Conservation (phyloP, 1,140 invertebrate genomes). For the Drosophila repleta region DNA sequence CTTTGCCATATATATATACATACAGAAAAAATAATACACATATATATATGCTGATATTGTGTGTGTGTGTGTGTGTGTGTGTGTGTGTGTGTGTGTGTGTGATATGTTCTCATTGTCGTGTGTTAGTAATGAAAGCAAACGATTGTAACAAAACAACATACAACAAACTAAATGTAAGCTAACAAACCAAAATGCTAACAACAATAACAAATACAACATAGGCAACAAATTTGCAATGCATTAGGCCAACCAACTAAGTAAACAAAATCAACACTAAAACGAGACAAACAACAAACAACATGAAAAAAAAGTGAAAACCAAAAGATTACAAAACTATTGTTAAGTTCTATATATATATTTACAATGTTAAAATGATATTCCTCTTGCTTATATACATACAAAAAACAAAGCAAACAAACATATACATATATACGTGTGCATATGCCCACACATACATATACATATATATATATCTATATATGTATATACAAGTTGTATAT, state of each 20-base stretch:
- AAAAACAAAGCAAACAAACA: constrained; percentile 40
- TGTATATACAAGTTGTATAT: constrained; percentile 27
- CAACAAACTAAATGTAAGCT: constrained; percentile 69
- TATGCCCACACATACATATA: constrained; percentile 39
- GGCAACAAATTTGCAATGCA: constrained; percentile 32
- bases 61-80: constrained; percentile 24
- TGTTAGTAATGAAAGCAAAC: constrained; percentile 23
- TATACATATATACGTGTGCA: constrained; percentile 56
- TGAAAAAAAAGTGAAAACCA: background rate
- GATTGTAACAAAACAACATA: constrained; percentile 57
- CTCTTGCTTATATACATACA: constrained; percentile 71
- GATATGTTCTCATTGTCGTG: constrained; percentile 32
- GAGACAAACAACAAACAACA: constrained; percentile 10
- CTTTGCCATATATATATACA: constrained; percentile 62
- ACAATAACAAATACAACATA: constrained; percentile 23
- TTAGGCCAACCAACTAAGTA: constrained; percentile 55
- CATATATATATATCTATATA: constrained; percentile 42
- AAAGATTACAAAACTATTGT: constrained; percentile 39
- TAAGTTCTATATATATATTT: constrained; percentile 59
- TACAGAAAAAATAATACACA: constrained; percentile 1
- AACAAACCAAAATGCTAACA: constrained; percentile 53
- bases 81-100: constrained; percentile 32
- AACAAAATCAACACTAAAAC: constrained; percentile 32
- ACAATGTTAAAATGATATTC: constrained; percentile 72
- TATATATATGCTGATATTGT: constrained; percentile 5